Percentiles rank a stretch among this genome's conserved stretches.
Evolutionary conservation across 2,888 invertebrate genomes (phyloP).

Genomic region (Mechanitis messenoides): DNA sequence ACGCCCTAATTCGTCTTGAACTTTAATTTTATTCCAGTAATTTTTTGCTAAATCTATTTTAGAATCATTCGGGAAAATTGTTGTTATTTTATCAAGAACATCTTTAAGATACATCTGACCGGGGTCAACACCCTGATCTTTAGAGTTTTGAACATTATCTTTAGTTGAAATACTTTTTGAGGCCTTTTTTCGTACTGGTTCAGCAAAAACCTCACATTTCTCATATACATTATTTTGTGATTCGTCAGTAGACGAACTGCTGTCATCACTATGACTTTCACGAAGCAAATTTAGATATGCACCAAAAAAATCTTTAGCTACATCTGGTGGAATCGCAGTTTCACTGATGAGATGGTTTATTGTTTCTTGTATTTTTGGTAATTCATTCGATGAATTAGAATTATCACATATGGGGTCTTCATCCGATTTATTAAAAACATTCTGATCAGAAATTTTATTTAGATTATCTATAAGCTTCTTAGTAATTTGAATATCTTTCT

Average conservation of each 20-base stretch:
- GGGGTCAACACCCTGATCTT: constrained; percentile 35
- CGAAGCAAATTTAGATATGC: constrained; percentile 54
- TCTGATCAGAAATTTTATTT: constrained; percentile 36
- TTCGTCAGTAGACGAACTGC: constrained; percentile 42
- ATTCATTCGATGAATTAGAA: constrained; percentile 48
- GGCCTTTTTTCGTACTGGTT: constrained; percentile 45
- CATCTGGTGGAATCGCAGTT: constrained; percentile 44
- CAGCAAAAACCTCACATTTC: constrained; percentile 48
- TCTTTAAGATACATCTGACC: constrained; percentile 51
- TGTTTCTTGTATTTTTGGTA: constrained; percentile 52
- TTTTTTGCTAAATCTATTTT: constrained; percentile 24
- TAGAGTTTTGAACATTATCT: constrained; percentile 22
- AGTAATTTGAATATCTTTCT: constrained; percentile 57
- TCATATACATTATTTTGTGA: constrained; percentile 28
- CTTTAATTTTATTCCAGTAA: constrained; percentile 15
- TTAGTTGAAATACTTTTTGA: constrained; percentile 47
- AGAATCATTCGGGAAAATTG: constrained; percentile 42
- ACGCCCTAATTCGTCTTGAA: constrained; percentile 36
- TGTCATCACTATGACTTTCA: constrained; percentile 37
- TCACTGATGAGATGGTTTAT: constrained; percentile 56
- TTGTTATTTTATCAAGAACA: constrained; percentile 53
- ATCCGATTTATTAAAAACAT: constrained; percentile 22
- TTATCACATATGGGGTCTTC: constrained; percentile 31
- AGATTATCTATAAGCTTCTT: constrained; percentile 51
- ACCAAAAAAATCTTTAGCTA: constrained; percentile 54